Evolutionary conservation across 2,797 vertebrate species (phyloP), one percentile per base, ranked within the genome.

Genomic region (Numenius phaeopus): DNA sequence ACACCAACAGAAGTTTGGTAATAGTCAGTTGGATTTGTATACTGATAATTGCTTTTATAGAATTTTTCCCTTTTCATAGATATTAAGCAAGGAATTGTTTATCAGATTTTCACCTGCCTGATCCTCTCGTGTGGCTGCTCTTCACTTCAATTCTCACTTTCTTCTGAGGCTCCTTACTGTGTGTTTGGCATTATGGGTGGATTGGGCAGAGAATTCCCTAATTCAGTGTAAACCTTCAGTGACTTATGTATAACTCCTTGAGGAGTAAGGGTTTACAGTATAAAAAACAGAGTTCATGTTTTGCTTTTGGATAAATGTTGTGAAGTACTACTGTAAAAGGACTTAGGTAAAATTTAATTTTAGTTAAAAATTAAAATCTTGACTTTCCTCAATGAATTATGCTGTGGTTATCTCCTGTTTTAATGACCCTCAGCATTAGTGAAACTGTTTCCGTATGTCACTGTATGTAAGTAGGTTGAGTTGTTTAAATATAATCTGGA

Each of bases 91-190:
- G 8, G 11, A 75, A 46, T 50, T 20, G 5, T 34, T 69, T 39
- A 47, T 40, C 18, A 39, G 32, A 24, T 39, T 89, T 85, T 83
- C 65, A 49, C 29, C 34, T 34, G 69, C 23, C 26, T 67, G 26
- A 32, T 75, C 27, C 14, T 83, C 40, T 66, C 12, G 3, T 0
- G 0, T 59, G 22, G 7, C 5, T 30, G 5, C 55, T 92, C 12
- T 40, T 66, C 26, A 2, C 11, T 46, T 62, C 3, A 0, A 5
- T 34, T 75, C 37, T 62, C 18, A 1, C n/a, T 44, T 20, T 42
- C 14, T 46, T 89, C 30, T 1, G 1, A 78, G 40, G 5, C 16
- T 23, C 8, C 7, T 46, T 62, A 24, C 14, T 34, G 29, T 40
- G 30, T 8, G 27, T 14, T 44, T 30, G 8, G 24, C 11, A 1